Evolutionary conservation across 2,113 vertebrate genomes (phyloP).

Genomic region (Scomber colias): DNA sequence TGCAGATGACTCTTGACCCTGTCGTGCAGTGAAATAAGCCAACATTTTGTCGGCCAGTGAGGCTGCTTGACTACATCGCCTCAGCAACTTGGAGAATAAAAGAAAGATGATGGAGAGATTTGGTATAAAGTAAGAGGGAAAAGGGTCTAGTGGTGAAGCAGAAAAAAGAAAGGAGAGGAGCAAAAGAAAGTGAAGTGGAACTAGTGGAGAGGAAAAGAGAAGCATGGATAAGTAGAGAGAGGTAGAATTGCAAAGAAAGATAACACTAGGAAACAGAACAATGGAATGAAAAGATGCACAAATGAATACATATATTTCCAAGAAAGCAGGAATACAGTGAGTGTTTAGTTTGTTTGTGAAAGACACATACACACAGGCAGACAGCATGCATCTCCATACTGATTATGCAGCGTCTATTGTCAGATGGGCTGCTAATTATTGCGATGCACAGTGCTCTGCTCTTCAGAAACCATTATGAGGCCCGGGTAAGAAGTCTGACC

Average conservation of each 20-base stretch:
- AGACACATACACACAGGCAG: conserved; percentile 41
- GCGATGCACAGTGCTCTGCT: conserved; percentile 63
- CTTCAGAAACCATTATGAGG: conserved; percentile 78
- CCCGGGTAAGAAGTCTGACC: conserved; percentile 78
- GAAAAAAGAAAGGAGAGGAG: conserved; percentile 3
- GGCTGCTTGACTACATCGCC: conserved; percentile 6
- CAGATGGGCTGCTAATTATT: conserved; percentile 73
- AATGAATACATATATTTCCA: conserved; percentile 63
- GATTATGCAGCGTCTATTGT: conserved; percentile 79
- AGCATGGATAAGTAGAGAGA: conserved; percentile 12
- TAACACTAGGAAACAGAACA: conserved; percentile 31
- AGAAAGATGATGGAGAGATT: conserved; percentile 1
- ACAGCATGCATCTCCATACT: conserved; percentile 72
- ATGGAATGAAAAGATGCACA: conserved; percentile 51
- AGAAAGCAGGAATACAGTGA: conserved; percentile 55
- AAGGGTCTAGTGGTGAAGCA: conserved; percentile 1
- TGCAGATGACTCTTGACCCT: conserved; percentile 28
- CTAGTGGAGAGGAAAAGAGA: background rate
- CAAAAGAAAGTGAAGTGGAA: background rate
- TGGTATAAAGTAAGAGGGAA: conserved; percentile 32
- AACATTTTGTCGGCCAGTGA: conserved; percentile 15
- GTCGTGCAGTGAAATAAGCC: conserved; percentile 23
- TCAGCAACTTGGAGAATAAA: background rate
- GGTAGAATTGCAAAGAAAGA: conserved; percentile 23
- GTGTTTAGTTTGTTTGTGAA: conserved; percentile 64